Evolutionary conservation across 2,797 vertebrate species (phyloP).

Genomic region (Cetoscarus ocellatus): DNA sequence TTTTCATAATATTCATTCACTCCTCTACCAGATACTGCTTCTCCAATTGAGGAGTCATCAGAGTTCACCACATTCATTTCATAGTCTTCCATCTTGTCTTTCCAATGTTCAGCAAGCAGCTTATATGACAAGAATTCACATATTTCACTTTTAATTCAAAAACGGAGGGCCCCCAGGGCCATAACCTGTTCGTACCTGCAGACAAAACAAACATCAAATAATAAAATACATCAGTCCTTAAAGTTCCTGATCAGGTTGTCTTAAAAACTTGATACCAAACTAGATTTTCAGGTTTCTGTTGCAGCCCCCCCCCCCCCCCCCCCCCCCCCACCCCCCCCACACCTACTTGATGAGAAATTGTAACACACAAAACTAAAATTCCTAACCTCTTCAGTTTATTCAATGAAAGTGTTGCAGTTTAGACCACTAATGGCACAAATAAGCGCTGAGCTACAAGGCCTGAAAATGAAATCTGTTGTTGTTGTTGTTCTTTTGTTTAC

Average conservation of each 20-base stretch:
- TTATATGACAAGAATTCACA: neutral
- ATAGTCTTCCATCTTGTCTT: conserved; percentile 41
- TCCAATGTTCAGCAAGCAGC: neutral
- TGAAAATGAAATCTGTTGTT: too few relatives aligned
- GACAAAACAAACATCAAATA: neutral
- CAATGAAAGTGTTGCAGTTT: neutral
- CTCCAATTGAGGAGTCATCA: conserved; percentile 56
- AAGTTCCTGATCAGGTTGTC: neutral
- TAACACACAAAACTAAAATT: too few relatives aligned
- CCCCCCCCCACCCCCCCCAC: too few relatives aligned
- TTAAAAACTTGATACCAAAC: neutral
- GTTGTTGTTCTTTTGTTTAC: too few relatives aligned
- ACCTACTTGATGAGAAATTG: neutral
- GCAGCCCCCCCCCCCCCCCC: too few relatives aligned
- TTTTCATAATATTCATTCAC: conserved; percentile 44
- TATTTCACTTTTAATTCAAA: neutral
- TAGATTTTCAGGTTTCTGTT: conserved; percentile 23
- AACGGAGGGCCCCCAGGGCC: neutral
- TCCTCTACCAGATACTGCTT: conserved; percentile 66
- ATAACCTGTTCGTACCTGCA: conserved; percentile 23
- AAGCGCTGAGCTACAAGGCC: too few relatives aligned
- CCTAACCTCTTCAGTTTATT: too few relatives aligned
- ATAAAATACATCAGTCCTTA: neutral
- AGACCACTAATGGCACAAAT: too few relatives aligned
- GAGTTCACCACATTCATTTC: conserved; percentile 18